Base-by-base conservation (phyloP, 2,888 invertebrate species). In the Clitarchus hookeri region DNA sequence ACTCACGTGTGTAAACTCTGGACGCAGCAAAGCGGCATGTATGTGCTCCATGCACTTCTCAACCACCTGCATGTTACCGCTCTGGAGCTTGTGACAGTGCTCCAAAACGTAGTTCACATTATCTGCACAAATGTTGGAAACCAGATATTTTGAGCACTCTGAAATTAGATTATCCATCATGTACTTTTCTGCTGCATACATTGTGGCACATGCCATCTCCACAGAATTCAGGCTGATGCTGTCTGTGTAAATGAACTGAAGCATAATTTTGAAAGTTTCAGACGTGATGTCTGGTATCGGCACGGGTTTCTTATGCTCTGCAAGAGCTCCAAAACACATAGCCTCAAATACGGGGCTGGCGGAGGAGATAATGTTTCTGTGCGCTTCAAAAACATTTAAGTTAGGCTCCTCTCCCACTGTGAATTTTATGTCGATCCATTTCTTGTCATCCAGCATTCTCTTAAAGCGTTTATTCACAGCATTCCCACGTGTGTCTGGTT, bases 261-360 rank as follows among this genome's bases (percentile, higher is more conserved):
- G 27, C 19, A 80, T 27, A 11, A 12, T 13, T 36, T 23, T 27
- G 80, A 80, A 80, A 80, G 80, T 26, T 13, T 44, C 19, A 13
- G 44, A 9, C 13, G 80, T 13, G 23, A 80, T 80, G 80, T 80
- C 80, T 0, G 27, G 26, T 13, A 80, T 6, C 12, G 27, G 25
- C 9, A 80, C 23, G 23, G 23, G 27, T 65, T 65, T 19, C 27
- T 27, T 27, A 13, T 23, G 8, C 25, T 80, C 80, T 6, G 80
- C 80, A 6, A 80, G 80, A 16, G 16, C 16, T 6, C 80, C 80
- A 44, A 26, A 80, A 44, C 80, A 80, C 80, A 80, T 80, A 12
- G 80, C 80, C 12, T 80, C 44, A 26, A 80, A 80, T 12, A 80
- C 80, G 12, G 80, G 80, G 23, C 80, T 80, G 26, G 80, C 80